phyloP scores from a whole-genome alignment of 2,113 vertebrate species.

The Gulo gulo region DNA sequence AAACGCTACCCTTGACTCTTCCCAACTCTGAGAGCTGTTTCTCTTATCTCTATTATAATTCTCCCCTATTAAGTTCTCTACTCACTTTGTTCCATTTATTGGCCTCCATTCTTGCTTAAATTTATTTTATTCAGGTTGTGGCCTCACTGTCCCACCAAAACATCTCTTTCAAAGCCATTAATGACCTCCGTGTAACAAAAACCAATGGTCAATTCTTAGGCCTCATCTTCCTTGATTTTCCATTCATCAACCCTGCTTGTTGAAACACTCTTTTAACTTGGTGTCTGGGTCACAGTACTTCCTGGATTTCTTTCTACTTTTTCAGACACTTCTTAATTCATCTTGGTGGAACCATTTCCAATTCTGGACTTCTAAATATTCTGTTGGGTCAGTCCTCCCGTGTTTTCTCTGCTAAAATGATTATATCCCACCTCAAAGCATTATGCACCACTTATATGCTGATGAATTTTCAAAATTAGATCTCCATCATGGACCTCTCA shows the following conservation, averaged over 20 bases:
- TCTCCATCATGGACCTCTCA: neutral
- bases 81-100: neutral
- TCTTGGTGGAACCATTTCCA: neutral
- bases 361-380: neutral
- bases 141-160: no score
- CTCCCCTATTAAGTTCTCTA: neutral
- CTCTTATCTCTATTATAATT: neutral
- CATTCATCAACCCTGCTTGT: neutral
- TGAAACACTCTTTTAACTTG: neutral
- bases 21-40: neutral
- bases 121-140: neutral
- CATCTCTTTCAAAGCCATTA: neutral
- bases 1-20: neutral
- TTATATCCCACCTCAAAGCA: rapidly evolving
- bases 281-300: neutral
- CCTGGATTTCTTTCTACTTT: neutral
- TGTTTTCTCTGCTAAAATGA: neutral
- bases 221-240: neutral
- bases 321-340: neutral
- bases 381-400: neutral
- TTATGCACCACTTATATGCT: neutral
- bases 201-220: neutral
- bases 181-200: neutral
- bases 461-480: neutral
- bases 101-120: neutral